phyloP scores from a whole-genome alignment of 2,113 vertebrate genomes.

The Carassius auratus region DNA sequence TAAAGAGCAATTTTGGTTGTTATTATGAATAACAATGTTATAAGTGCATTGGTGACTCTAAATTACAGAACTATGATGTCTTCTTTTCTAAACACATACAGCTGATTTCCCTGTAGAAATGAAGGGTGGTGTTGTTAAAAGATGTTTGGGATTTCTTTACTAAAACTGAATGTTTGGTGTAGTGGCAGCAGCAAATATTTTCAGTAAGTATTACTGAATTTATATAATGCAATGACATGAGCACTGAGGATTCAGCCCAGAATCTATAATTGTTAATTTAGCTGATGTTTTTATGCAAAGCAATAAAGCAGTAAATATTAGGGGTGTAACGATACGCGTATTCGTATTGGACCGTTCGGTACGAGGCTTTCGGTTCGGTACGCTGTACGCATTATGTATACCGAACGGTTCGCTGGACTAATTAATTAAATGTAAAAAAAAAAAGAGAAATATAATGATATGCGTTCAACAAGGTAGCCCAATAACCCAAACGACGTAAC shows the following conservation, averaged over 20 bases:
- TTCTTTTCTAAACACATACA: constrained; percentile 24
- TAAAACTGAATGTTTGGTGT: background rate
- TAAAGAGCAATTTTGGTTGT: background rate
- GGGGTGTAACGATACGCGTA: too few species aligned
- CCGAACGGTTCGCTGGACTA: too few species aligned
- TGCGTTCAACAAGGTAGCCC: too few species aligned
- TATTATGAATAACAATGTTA: constrained; percentile 7
- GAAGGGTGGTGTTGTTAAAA: constrained; percentile 29
- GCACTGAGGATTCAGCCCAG: background rate
- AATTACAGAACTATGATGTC: constrained; percentile 19
- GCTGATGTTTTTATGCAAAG: background rate
- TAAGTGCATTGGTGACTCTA: constrained; percentile 20
- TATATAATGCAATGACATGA: background rate
- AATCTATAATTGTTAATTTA: background rate
- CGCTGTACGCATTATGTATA: too few species aligned
- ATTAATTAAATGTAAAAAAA: too few species aligned
- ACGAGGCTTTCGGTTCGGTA: too few species aligned
- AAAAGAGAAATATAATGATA: too few species aligned
- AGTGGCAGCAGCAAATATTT: background rate
- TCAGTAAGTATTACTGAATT: background rate
- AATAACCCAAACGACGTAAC: too few species aligned
- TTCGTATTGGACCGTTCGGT: too few species aligned
- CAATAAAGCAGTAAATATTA: background rate
- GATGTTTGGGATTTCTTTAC: constrained; percentile 1
- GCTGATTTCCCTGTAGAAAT: constrained; percentile 17